Percentiles rank a stretch among this genome's conserved stretches.
phyloP scores from a whole-genome alignment of 2,113 vertebrate species.

The Neotragus moschatus region DNA sequence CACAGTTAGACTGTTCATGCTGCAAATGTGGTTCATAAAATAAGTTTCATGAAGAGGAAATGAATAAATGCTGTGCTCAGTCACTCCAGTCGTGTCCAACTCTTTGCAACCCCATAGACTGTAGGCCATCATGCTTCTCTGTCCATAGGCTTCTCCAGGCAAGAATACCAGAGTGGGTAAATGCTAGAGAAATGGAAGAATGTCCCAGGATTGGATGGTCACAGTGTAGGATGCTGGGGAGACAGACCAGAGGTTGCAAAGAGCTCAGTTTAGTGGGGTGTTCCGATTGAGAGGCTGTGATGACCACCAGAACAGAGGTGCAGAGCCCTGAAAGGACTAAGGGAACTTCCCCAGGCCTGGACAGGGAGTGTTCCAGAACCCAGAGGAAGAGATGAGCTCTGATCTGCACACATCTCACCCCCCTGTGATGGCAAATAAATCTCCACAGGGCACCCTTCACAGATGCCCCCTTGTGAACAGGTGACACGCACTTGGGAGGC shows the following conservation, averaged over 20 bases:
- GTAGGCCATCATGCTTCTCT: neutral
- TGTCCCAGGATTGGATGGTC: accelerated
- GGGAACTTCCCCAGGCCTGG: neutral
- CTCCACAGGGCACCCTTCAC: accelerated
- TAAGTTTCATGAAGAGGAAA: neutral
- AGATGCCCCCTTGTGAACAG: neutral
- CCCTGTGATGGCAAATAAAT: neutral
- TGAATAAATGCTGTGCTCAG: neutral
- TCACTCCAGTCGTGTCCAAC: neutral
- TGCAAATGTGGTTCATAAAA: neutral
- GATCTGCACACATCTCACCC: accelerated
- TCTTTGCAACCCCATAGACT: neutral
- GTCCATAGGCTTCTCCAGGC: neutral
- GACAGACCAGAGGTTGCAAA: neutral
- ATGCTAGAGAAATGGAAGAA: neutral
- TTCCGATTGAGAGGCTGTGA: neutral
- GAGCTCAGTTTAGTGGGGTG: accelerated
- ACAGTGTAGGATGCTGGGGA: accelerated
- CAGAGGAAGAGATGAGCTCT: neutral
- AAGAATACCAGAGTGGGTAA: neutral
- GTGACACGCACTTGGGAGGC: neutral
- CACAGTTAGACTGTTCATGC: accelerated
- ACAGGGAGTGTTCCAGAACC: neutral
- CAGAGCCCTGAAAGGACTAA: neutral
- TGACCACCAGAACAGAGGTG: too few species aligned